Percentiles rank a stretch among this genome's conserved stretches.
These are phyloP conservation scores for Hylia prasina DNA, from an alignment of 2,113 vertebrate genomes.

Conservation along the genomic window DNA sequence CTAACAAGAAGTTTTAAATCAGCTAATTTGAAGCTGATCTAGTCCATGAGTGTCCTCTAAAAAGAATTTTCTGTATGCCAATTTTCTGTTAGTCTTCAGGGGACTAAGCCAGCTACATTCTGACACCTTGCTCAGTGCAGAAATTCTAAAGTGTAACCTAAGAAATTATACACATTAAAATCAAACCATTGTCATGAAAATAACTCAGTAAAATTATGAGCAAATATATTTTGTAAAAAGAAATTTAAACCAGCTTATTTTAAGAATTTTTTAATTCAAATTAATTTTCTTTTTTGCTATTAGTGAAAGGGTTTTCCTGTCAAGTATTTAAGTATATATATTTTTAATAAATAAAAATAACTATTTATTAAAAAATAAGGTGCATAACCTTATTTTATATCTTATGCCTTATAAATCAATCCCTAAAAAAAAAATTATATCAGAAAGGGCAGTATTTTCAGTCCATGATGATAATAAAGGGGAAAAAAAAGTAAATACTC, in stretches of 20 bases:
- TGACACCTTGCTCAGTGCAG: not conserved
- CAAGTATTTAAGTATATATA: not conserved
- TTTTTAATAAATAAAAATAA: not conserved
- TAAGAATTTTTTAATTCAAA: not conserved
- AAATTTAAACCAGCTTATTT: accelerated
- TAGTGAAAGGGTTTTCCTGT: not conserved
- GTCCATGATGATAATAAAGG: not conserved
- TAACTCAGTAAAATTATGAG: not conserved
- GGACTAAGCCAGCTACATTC: not conserved
- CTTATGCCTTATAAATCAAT: not conserved
- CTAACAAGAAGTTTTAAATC: not conserved
- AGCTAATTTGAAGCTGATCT: not conserved
- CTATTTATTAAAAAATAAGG: not conserved
- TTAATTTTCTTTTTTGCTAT: not conserved
- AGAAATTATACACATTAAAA: not conserved
- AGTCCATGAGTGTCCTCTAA: not conserved
- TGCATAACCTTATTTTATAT: not conserved
- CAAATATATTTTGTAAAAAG: not conserved
- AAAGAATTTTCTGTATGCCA: not conserved
- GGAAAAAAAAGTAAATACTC: not conserved
- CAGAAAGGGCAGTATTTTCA: not conserved
- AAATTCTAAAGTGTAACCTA: not conserved
- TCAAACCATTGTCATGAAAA: not conserved
- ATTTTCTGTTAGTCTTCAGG: not conserved
- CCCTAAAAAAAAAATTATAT: not conserved